A percentile compares a stretch with the other conserved stretches of the same genome.
phyloP scores from a whole-genome alignment of 2,888 invertebrate species.

The Caradrina kadenii region DNA sequence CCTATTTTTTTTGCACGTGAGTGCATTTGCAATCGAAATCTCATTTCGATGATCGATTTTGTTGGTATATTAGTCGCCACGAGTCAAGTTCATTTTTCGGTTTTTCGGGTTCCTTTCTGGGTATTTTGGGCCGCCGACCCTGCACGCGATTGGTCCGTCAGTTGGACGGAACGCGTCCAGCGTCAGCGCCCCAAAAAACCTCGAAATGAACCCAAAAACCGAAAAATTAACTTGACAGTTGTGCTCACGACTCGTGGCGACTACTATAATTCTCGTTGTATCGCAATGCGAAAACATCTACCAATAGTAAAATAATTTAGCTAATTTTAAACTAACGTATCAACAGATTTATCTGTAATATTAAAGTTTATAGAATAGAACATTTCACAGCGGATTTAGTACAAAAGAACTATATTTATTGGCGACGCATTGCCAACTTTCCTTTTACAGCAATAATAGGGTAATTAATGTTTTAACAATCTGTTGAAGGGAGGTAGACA shows the following conservation, averaged over 20 bases:
- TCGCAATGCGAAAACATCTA: slow-evolving; percentile 12
- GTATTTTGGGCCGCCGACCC: too few species aligned
- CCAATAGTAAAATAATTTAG: slow-evolving; percentile 58
- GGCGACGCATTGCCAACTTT: slow-evolving; percentile 43
- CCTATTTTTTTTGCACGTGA: too few species aligned
- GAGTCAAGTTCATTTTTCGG: too few species aligned
- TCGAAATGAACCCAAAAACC: too few species aligned
- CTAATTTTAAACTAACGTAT: slow-evolving; percentile 42
- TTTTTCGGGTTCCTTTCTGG: too few species aligned
- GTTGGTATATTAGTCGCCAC: too few species aligned
- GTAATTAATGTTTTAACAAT: slow-evolving; percentile 46
- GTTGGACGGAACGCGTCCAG: too few species aligned
- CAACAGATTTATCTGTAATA: slow-evolving; percentile 20
- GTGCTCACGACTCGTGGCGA: too few species aligned
- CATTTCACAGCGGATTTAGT: slow-evolving; percentile 51
- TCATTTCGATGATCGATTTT: slow-evolving; percentile 8
- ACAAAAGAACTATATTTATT: slow-evolving; percentile 53
- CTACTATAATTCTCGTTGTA: background rate
- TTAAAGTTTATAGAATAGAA: slow-evolving; percentile 37
- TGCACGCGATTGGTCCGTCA: too few species aligned
- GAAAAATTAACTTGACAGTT: too few species aligned
- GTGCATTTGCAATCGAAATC: slow-evolving; percentile 3
- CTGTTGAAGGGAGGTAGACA: slow-evolving; percentile 28
- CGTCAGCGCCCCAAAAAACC: too few species aligned
- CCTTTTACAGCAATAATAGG: slow-evolving; percentile 58